Evolutionary conservation across 2,888 invertebrate genomes (phyloP).

Genomic region (Eupithecia vulgata): DNA sequence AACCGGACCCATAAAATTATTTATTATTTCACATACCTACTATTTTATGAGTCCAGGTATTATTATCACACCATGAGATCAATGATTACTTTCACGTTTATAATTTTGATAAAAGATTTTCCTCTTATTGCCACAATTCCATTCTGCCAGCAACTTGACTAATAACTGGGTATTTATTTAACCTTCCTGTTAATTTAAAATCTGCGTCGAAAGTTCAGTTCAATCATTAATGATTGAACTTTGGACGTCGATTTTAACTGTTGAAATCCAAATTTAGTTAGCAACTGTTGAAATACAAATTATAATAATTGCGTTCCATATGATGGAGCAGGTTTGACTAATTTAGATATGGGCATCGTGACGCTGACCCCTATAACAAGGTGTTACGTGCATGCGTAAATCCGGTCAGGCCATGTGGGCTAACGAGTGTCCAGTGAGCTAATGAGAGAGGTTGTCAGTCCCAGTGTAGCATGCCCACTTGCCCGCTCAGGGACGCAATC

Average conservation of each 20-base stretch:
- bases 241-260: not conserved
- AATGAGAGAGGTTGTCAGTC: slow-evolving; percentile 58
- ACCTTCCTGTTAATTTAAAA: not conserved
- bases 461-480: slow-evolving; percentile 42
- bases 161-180: not conserved
- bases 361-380: slow-evolving; percentile 40
- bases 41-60: slow-evolving; percentile 55
- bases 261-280: slow-evolving; percentile 18
- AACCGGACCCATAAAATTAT: slow-evolving; percentile 55
- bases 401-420: slow-evolving; percentile 72
- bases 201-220: slow-evolving; percentile 7
- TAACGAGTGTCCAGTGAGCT: slow-evolving; percentile 74
- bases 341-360: slow-evolving; percentile 34
- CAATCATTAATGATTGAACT: slow-evolving; percentile 10
- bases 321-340: slow-evolving; percentile 37
- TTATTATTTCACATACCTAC: slow-evolving; percentile 46
- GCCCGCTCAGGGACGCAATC: slow-evolving; percentile 32
- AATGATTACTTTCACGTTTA: slow-evolving; percentile 46
- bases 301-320: slow-evolving; percentile 26
- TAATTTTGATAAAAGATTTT: not conserved
- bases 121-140: not conserved
- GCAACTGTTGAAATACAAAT: slow-evolving; percentile 27
- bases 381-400: slow-evolving; percentile 48
- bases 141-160: not conserved
- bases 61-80: slow-evolving; percentile 56